Evolutionary conservation across 2,113 vertebrate species (phyloP), one percentile per base, ranked within the genome.

Genomic region (Pipra filicauda): DNA sequence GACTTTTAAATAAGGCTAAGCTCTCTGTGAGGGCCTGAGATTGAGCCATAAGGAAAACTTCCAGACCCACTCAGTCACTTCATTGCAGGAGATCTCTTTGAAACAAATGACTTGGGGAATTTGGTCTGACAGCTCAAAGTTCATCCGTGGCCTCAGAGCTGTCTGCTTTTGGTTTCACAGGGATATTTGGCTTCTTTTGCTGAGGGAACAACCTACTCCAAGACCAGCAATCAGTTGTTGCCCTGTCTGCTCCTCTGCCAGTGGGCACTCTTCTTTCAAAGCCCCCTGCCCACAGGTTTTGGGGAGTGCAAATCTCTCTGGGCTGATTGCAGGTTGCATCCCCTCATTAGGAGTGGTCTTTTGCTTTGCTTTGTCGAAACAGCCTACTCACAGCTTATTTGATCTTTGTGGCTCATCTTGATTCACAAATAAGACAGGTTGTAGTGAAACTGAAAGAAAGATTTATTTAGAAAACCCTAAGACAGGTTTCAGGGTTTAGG

Each of bases 1-100:
- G 35, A 75, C 48, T 94, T 80, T 93, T 92, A 96, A 94, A 30
- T 84, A 96, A 95, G 39, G 46, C 43, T 90, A 6, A 75, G 44
- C 35, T 84, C 59, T 71, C 59, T 11, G 3, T 1, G 1, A 55
- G 22, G n/a, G 33, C 11, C 33, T 23, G n/a, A 78, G 74, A 7
- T 8, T 52, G 43, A 52, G 22, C 76, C 13, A 2, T 58, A 31
- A 85, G 30, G 54, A 92, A 51, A 74, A 86, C 18, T 62, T 85
- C 73, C 54, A 83, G 72, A 46, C 22, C 5, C 26, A 9, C 14
- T 88, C 39, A 21, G 44, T 48, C 27, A 48, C 59, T 76, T 58
- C 46, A 30, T 71, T 12, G n/a, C 46, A 22, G 58, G 43, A 87
- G 26, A 72, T 58, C 28, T 84, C 31, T 79, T 65, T 41, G 71